Evolutionary conservation across 2,888 invertebrate genomes (phyloP), one percentile per base, ranked within the genome.

Genomic region (Quadriops clusia): DNA sequence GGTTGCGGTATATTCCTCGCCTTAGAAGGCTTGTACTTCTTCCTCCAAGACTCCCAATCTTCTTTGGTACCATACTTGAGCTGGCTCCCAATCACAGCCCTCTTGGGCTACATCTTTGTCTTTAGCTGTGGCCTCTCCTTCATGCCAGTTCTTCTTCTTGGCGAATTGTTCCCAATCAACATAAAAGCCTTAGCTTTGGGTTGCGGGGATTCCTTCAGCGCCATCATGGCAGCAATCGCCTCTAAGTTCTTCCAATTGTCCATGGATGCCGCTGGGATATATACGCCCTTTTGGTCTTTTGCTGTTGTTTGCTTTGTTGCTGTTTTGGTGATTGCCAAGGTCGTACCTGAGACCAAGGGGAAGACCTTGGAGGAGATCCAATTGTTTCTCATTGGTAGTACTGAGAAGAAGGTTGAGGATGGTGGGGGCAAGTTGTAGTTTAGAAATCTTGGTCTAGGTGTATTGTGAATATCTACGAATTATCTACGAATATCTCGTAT

Each of bases 271-370:
- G 67, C 63, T 33, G 71, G 70, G 21, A 71, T 74, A 49, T 70
- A 72, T 51, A 64, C 71, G 44, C 71, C 72, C 39, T 77, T 77
- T 53, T 70, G 71, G 61, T 69, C 71, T 46, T 78, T 77, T 53
- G 64, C 72, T 1, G 46, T 59, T 5, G 72, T 70, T 50, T 72
- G 74, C 17, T 53, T 70, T 12, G 37, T 74, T 33, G 77, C 77
- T 1, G 58, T 75, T 27, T 54, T 70, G 34, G 75, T 72, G 51
- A 70, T 77, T 47, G 43, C 66, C 18, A 57, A 67, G 16, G 58
- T 68, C 40, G 65, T 78, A 14, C 76, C 77, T 1, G 78, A 78
- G 56, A 78, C 78, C 3, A 77, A 74, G 51, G 76, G 76, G 32
- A 77, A 76, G 49, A 74, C 76, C 4, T 66, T 78, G 48, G 66